Base-by-base conservation (phyloP, 37 sponge, comb jelly and placozoan species). In the Crambe crambe region DNA sequence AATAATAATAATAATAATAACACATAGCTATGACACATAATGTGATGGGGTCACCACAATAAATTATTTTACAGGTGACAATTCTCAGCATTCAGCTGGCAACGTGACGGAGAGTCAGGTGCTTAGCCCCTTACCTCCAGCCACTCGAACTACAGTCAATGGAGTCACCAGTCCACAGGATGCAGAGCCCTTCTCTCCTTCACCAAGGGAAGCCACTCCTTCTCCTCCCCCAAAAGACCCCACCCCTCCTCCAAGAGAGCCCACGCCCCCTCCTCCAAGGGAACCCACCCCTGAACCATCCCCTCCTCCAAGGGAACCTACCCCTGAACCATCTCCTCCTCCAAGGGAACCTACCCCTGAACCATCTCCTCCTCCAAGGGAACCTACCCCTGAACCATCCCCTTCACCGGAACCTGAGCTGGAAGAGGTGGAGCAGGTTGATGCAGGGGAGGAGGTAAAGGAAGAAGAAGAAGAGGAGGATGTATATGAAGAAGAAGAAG, bases 251-350 rank as follows among this genome's bases (percentile, higher is more conserved):
- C 70, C 77, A 2, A 51, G 39, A 15, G 86, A 72, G 63, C 79
- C 72, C 26, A 72, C 64, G n/a, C 86, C 83, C 10, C 67, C 74
- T 41, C 76, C 75, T 25, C 63, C 79, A 6, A 38, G 37, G 9
- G 86, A 72, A 34, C 79, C 78, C 32, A 63, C 63, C 30, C 86
- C 75, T 35, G n/a, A 17, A 58, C 77, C 77, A 18, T 51, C 79
- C 17, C 67, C 74, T 34, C 83, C 87, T 26, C 51, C 75, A 21
- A 80, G 26, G 57, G 81, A 83, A 47, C 79, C 79, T 30, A 68
- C 77, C 0, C 86, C 87, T 25, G 85, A 85, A 65, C 83, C 83
- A n/a, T n/a, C n/a, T n/a, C 22, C 70, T 32, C 86, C 86, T 22
- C 79, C 62, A 22, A 76, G 31, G 36, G 70, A 84, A 58, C 72